phyloP scores from a whole-genome alignment of 2,113 vertebrate genomes.

The Pelobates fuscus region DNA sequence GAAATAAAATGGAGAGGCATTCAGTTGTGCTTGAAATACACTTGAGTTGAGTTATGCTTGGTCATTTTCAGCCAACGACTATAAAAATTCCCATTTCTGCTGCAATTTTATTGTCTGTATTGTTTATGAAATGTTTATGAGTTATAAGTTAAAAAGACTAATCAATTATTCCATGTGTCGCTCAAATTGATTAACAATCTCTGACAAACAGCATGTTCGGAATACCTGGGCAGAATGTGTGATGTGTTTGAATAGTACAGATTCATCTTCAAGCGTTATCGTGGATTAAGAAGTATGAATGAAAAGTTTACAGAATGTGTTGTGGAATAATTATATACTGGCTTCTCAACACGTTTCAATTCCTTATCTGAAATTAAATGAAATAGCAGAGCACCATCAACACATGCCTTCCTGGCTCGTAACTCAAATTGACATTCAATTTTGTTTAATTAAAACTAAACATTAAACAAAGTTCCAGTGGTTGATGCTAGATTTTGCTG shows the following conservation, averaged over 20 bases:
- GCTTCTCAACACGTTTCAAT: conserved; percentile 31
- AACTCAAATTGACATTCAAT: conserved; percentile 30
- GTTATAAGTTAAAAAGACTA: conserved; percentile 35
- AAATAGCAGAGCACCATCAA: conserved; percentile 32
- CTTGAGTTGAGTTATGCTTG: conserved; percentile 40
- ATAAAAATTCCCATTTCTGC: conserved; percentile 38
- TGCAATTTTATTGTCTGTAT: conserved; percentile 25
- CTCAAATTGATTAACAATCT: conserved; percentile 43
- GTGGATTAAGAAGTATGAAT: conserved; percentile 40
- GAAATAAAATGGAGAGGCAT: conserved; percentile 15
- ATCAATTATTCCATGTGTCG: conserved; percentile 40
- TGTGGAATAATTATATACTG: conserved; percentile 37
- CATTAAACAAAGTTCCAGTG: conserved; percentile 31
- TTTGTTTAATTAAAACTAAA: conserved; percentile 31
- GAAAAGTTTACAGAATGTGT: conserved; percentile 40
- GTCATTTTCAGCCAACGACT: conserved; percentile 37
- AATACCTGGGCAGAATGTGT: conserved; percentile 17
- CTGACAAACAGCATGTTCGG: background rate
- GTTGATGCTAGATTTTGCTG: background rate
- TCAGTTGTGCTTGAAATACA: conserved; percentile 16
- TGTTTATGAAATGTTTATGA: conserved; percentile 47
- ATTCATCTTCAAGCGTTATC: conserved; percentile 9
- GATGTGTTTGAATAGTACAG: background rate
- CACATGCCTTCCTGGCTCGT: conserved; percentile 11
- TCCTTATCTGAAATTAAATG: conserved; percentile 46